Base-by-base conservation (phyloP, 1,140 invertebrate species). In the Daktulosphaira vitifoliae region DNA sequence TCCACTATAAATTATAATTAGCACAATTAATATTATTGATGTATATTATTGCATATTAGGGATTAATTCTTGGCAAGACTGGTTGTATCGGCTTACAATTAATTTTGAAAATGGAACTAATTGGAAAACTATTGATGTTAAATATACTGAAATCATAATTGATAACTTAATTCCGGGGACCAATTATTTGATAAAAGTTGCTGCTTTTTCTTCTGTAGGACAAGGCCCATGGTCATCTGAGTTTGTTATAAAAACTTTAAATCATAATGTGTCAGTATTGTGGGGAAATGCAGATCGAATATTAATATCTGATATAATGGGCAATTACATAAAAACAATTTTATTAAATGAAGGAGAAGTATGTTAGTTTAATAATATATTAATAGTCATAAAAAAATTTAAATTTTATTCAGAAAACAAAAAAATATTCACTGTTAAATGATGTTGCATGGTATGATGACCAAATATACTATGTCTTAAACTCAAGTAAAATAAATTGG, bases 1-100 rank as follows among this genome's bases (percentile, higher is more conserved):
- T n/a, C n/a, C n/a, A n/a, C n/a, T n/a, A n/a, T n/a, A n/a, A n/a
- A n/a, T n/a, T n/a, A n/a, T n/a, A n/a, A n/a, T n/a, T n/a, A n/a
- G n/a, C n/a, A n/a, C n/a, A n/a, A n/a, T n/a, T n/a, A n/a, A n/a
- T n/a, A n/a, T n/a, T n/a, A n/a, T n/a, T n/a, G n/a, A n/a, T n/a
- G n/a, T 42, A n/a, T 15, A 38, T 42, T 20, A 20, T 16, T n/a
- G 15, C 23, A 25, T 54, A 72, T 44, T 53, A 78, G 77, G 78
- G 1, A 84, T 81, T 49, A 85, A 84, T 1, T 86, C 90, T 0
- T 93, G 88, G 83, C 84, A 87, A 69, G 82, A 84, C 67, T 95
- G 90, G 90, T 82, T 80, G 0, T 96, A 92, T 73, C 84, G 89
- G 71, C 76, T 96, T 18, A 82, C 84, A 68, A 79, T 91, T 0